Base-by-base conservation (phyloP, 2,797 vertebrate genomes). In the Poecilia gillii region DNA sequence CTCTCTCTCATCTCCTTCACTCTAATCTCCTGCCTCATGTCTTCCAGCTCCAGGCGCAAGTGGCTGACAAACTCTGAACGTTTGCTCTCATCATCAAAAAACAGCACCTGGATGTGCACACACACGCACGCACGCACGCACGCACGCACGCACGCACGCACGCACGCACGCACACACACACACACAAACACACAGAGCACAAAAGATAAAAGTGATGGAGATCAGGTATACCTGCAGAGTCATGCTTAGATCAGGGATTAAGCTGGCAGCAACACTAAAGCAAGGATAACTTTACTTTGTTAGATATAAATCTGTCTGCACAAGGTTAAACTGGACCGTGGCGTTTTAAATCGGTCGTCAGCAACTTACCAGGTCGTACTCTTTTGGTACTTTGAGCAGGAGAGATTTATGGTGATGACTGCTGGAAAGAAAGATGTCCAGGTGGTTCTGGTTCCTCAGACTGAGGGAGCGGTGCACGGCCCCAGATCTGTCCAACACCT, bases 301-400 rank as follows among this genome's bases (percentile, higher is more conserved):
- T 28, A 72, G 45, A 0, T 23, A 59, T 75, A 72, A 66, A 64
- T 73, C 55, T 68, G 28, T 43, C 49, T 75, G 68, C 31, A 43
- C 11, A 23, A 13, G 39, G 46, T 77, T 33, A 51, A 41, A 74
- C 8, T 0, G 73, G 23, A 20, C 73, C 82, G 13, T 71, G 9
- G 78, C 71, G 28, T 78, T 83, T 77, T 57, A 75, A 74, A 62
- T 53, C 12, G 1, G n/a, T 4, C 6, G 39, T n/a, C 72, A 28
- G 47, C 2, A 18, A 45, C 95, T 85, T 93, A 99, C 97, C 95
- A 99, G 92, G 91, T 99, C 98, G 0, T 98, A 98, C 84, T 99
- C 98, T 87, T 98, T 98, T 14, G 96, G 97, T 33, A 97, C 96
- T 94, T 97, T 97, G 81, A 99, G 94, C 79, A 99, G 94, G 66